Conservation (phyloP, 2,888 invertebrate genomes). For the Anticlea derivata region DNA sequence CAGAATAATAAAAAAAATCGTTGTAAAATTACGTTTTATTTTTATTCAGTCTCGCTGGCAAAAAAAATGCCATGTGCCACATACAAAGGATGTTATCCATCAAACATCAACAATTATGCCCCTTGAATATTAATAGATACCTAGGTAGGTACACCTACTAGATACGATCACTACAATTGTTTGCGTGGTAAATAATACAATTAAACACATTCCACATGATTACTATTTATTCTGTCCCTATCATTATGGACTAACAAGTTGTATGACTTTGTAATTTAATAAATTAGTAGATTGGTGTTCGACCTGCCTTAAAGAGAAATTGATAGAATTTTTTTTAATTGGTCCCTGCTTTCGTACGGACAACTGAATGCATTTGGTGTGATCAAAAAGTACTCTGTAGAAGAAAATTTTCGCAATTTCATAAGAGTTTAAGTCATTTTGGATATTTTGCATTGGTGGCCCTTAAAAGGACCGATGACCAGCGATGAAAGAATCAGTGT, state of each 20-base stretch:
- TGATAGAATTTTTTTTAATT: too few relatives aligned
- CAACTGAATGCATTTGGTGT: too few relatives aligned
- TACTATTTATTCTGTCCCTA: constrained; percentile 14
- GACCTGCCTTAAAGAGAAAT: too few relatives aligned
- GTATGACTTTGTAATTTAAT: constrained; percentile 5
- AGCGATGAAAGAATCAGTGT: too few relatives aligned
- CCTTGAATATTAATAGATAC: constrained; percentile 50
- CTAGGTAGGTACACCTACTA: not conserved
- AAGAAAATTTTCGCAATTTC: too few relatives aligned
- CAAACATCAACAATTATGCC: constrained; percentile 50
- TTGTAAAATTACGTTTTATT: too few relatives aligned
- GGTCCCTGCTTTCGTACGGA: not conserved
- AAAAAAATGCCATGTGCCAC: constrained; percentile 17
- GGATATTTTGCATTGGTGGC: too few relatives aligned
- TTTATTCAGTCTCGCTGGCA: too few relatives aligned
- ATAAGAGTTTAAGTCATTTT: too few relatives aligned
- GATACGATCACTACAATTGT: constrained; percentile 34
- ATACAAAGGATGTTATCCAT: constrained; percentile 60
- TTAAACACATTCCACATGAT: constrained; percentile 25
- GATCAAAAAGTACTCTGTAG: too few relatives aligned
- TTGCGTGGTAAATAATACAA: constrained; percentile 33
- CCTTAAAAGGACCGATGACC: too few relatives aligned
- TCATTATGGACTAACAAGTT: constrained; percentile 11
- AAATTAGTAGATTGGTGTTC: not conserved
- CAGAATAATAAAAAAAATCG: too few relatives aligned